A percentile compares a stretch with the other conserved stretches of the same genome.
These are phyloP conservation scores for Catocala fraxini DNA, from an alignment of 2,888 invertebrate species.

Conservation along the genomic window DNA sequence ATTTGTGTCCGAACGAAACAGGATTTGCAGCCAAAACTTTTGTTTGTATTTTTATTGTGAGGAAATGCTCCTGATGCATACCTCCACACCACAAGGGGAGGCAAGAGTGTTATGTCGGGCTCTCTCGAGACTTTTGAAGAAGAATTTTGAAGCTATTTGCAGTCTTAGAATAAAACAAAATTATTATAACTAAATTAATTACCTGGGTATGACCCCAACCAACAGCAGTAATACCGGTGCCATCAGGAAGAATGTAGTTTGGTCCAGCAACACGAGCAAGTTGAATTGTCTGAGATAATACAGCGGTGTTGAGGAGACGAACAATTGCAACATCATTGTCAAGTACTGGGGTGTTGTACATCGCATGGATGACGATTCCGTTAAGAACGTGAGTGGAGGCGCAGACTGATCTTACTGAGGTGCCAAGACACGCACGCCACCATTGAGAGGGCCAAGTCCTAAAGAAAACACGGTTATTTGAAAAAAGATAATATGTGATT, in stretches of 20 bases:
- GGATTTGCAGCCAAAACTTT: too few species aligned
- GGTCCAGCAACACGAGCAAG: constrained; percentile 56
- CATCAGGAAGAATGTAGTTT: constrained; percentile 50
- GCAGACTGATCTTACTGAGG: constrained; percentile 47
- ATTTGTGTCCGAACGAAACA: neutral
- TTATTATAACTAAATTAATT: constrained; percentile 24
- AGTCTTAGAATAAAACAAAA: too few species aligned
- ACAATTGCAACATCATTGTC: constrained; percentile 64
- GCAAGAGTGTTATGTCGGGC: too few species aligned
- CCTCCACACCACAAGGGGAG: too few species aligned
- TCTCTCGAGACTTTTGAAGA: too few species aligned
- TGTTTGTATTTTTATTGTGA: too few species aligned
- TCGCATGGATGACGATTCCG: constrained; percentile 46
- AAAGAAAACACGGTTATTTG: constrained; percentile 10
- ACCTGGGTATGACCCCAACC: constrained; percentile 67
- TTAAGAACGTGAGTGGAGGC: constrained; percentile 46
- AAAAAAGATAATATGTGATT: too few species aligned
- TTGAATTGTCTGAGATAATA: constrained; percentile 34
- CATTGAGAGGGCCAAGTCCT: constrained; percentile 53
- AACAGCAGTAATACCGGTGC: constrained; percentile 42
- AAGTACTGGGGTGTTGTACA: constrained; percentile 44
- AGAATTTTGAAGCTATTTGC: too few species aligned
- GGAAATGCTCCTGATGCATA: too few species aligned
- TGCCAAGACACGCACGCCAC: constrained; percentile 63
- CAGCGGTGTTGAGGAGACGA: constrained; percentile 45